Evolutionary conservation across 2,888 invertebrate species (phyloP), one percentile per base, ranked within the genome.

Genomic region (Tipula confusa): DNA sequence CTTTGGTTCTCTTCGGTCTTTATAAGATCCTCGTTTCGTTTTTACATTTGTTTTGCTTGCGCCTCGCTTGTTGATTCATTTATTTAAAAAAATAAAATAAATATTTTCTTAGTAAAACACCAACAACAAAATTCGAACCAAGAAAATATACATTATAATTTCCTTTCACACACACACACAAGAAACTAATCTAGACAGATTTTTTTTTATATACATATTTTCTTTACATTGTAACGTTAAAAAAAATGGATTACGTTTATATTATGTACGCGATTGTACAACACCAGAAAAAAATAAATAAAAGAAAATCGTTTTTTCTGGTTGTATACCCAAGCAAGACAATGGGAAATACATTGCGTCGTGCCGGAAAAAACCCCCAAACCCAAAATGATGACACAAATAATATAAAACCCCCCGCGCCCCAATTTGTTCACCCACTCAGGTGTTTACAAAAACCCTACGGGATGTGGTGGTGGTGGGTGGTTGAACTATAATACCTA

Each of bases 91-190:
- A n/a, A n/a, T n/a, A n/a, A n/a, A n/a, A n/a, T 43, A 15, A 24
- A 64, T 64, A 64, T 64, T 64, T 64, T 64, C 64, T 64, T 24
- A 64, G 64, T 64, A 64, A 64, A 64, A 64, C 64, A 64, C 43
- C 43, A 43, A 43, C 43, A 43, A 43, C 64, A 64, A 18, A 64
- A 64, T 24, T 24, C 64, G 64, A 64, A 64, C 24, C 24, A 64
- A 64, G 64, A 64, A 64, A 64, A 64, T 64, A 64, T 24, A 64
- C 64, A 64, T 43, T n/a, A 43, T 43, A 43, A 64, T 64, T 64
- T 64, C 64, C 64, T 64, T 64, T 64, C 24, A 64, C 64, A 64
- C 64, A 64, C 24, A 64, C 64, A 64, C 64, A 64, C 64, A 64
- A 64, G 64, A 64, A 64, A 64, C 64, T 64, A 24, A 64, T 64